Percentiles rank a stretch among this genome's conserved stretches.
Conservation (phyloP, 2,113 vertebrate genomes). For the Hyaena hyaena region DNA sequence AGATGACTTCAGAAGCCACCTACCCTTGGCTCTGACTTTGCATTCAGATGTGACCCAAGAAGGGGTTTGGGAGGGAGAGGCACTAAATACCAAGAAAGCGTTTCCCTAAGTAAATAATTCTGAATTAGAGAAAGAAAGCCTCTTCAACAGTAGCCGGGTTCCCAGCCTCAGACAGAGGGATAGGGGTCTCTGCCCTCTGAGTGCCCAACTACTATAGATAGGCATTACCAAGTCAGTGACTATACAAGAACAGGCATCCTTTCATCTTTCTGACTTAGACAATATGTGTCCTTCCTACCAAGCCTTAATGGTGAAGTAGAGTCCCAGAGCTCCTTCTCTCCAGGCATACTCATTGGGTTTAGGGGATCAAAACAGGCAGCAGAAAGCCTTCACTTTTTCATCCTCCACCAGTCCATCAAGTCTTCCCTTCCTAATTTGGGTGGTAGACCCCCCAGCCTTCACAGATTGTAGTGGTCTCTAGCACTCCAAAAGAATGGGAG, state of each 20-base stretch:
- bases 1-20: not conserved
- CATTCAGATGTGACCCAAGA: not conserved
- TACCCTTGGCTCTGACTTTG: not conserved
- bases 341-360: not conserved
- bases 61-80: not conserved
- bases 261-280: not conserved
- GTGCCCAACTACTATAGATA: not conserved
- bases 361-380: not conserved
- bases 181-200: not conserved
- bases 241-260: not conserved
- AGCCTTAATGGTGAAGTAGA: not conserved
- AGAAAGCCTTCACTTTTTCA: not conserved
- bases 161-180: not conserved
- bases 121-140: not conserved
- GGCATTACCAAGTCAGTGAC: not conserved
- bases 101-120: conserved; percentile 32
- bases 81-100: not conserved
- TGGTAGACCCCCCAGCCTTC: not conserved
- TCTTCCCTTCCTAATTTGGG: not conserved
- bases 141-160: not conserved
- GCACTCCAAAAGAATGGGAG: not conserved
- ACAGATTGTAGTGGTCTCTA: not conserved
- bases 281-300: not conserved
- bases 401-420: not conserved
- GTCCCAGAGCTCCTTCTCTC: not conserved